Percentiles rank a stretch among this genome's conserved stretches.
These are phyloP conservation scores for Oceanodroma leucorhoa DNA, from an alignment of 2,797 vertebrate genomes.

Conservation along the genomic window DNA sequence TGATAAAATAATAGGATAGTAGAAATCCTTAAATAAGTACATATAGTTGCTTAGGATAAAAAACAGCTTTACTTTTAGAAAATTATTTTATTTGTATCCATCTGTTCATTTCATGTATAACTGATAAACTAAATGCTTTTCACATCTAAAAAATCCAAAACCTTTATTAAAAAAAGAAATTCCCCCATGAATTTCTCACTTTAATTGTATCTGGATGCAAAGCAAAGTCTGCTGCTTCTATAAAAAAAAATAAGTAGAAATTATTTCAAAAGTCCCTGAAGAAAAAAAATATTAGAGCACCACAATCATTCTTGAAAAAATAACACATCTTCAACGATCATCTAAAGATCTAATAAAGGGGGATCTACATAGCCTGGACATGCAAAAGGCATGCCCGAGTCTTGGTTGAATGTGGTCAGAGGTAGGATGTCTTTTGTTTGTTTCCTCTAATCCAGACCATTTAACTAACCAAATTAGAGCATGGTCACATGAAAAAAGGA, in stretches of 20 bases:
- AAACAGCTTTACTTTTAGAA: not conserved
- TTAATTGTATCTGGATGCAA: not conserved
- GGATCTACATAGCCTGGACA: rapidly evolving
- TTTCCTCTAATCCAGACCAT: not conserved
- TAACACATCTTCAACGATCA: not conserved
- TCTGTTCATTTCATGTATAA: not conserved
- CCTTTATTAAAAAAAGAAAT: not conserved
- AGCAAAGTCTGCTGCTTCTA: not conserved
- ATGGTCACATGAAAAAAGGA: not conserved
- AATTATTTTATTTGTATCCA: not conserved
- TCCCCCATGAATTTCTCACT: not conserved
- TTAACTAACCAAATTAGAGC: not conserved
- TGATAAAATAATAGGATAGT: not conserved
- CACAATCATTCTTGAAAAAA: not conserved
- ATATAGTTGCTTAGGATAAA: not conserved
- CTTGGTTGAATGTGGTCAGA: not conserved
- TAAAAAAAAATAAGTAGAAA: not conserved
- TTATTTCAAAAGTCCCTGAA: not conserved
- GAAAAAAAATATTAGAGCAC: not conserved
- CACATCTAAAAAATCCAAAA: not conserved
- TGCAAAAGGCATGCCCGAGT: not conserved
- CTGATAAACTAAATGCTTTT: not conserved
- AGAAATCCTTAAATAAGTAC: not conserved
- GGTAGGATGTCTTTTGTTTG: not conserved
- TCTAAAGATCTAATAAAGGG: not conserved